A percentile compares a stretch with the other conserved stretches of the same genome.
phyloP scores from a whole-genome alignment of 92 coral and sea anemone species.

The Zoanthus gigantus region DNA sequence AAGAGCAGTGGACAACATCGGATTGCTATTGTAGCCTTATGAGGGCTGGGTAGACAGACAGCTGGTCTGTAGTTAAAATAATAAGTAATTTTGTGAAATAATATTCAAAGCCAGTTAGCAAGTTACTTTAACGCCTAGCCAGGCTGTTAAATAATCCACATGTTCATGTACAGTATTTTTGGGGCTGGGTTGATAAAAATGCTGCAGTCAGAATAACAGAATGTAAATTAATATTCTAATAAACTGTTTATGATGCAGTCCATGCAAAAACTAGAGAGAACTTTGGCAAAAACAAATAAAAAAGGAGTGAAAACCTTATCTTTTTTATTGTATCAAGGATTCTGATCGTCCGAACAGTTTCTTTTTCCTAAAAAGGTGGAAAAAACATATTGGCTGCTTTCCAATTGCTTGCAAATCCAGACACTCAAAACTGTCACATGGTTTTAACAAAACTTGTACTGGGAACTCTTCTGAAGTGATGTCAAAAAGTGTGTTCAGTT shows the following conservation, averaged over 20 bases:
- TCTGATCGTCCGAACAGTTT: neutral
- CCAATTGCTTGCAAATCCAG: too few relatives aligned
- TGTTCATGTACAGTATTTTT: neutral
- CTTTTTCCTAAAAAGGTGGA: neutral
- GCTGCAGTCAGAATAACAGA: neutral
- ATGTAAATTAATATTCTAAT: neutral
- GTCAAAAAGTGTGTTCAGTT: too few relatives aligned
- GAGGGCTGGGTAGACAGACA: constrained; percentile 88
- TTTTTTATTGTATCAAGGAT: neutral
- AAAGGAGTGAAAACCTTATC: neutral
- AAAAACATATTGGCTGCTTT: too few relatives aligned
- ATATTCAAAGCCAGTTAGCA: too few relatives aligned
- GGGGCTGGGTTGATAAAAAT: neutral
- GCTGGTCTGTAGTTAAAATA: constrained; percentile 75
- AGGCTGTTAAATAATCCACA: neutral
- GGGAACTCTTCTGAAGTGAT: too few relatives aligned
- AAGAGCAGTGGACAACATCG: constrained; percentile 91
- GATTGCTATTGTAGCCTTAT: constrained; percentile 95
- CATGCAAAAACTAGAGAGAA: neutral
- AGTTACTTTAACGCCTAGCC: too few relatives aligned
- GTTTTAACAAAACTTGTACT: too few relatives aligned
- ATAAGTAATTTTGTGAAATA: neutral
- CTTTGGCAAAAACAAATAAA: neutral
- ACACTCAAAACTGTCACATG: too few relatives aligned
- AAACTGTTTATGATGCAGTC: neutral